phyloP scores from a whole-genome alignment of 2,797 vertebrate species.

The Aselliscus stoliczkanus region DNA sequence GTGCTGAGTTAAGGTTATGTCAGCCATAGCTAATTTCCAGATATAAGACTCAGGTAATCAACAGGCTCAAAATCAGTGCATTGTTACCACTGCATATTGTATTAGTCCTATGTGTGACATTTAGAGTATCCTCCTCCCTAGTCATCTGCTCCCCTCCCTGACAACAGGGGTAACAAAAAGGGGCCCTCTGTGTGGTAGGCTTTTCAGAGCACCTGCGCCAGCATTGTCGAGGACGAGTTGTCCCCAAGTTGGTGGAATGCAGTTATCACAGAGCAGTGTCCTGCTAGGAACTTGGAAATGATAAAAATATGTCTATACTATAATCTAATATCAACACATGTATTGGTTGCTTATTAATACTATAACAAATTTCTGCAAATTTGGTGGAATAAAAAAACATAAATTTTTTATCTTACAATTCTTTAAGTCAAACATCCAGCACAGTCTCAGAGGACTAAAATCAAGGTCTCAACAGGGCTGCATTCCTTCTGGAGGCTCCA shows the following conservation, averaged over 20 bases:
- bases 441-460: neutral
- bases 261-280: neutral
- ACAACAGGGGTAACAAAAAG: neutral
- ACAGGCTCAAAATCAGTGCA: slow-evolving; percentile 61
- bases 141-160: slow-evolving; percentile 15
- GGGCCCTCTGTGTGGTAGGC: neutral
- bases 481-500: neutral
- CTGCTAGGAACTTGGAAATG: neutral
- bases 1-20: slow-evolving; percentile 72
- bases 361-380: neutral
- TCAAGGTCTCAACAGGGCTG: neutral
- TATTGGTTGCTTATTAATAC: neutral
- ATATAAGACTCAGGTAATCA: slow-evolving; percentile 59
- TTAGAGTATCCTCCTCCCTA: neutral
- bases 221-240: accelerated
- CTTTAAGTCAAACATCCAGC: neutral
- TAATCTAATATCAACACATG: too few species aligned
- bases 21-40: slow-evolving; percentile 71
- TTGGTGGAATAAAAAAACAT: too few species aligned
- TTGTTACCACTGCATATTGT: slow-evolving; percentile 20
- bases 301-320: neutral
- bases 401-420: neutral
- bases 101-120: slow-evolving; percentile 16
- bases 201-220: neutral
- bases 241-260: neutral